Evolutionary conservation across 2,888 invertebrate genomes (phyloP), one percentile per base, ranked within the genome.

Genomic region (Poecilus cupreus): DNA sequence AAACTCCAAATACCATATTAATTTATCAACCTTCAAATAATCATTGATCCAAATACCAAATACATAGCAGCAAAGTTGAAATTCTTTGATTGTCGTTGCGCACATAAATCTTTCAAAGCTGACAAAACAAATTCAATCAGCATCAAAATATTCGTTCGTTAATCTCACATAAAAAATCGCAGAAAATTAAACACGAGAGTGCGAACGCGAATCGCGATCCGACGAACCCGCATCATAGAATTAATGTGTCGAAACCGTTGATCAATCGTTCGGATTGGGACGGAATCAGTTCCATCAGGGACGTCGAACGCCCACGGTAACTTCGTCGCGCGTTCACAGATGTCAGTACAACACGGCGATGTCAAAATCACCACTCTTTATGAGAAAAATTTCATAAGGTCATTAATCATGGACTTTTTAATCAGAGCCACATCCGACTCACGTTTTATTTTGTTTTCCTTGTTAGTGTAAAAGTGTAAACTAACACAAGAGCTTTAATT

Each of bases 401-500:
- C 79, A 79, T 79, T 79, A 79, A 79, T 79, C 79, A 79, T 43
- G n/a, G 26, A 24, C 37, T 49, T 79, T 79, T 79, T 70, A 78
- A 78, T 78, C 78, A 78, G 13, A 78, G 78, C 26, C 64, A 78
- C 60, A 68, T 68, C 64, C 64, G 13, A 18, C 64, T 32, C 37
- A 16, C 18, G 16, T 13, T 18, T 68, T 68, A 37, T 37, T 68
- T 37, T 68, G 64, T 68, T 37, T 68, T 68, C 37, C 64, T 68
- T 60, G 20, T 24, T 32, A 10, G 32, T 24, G 13, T 18, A 68
- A 68, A 68, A 37, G 37, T 68, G 18, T 68, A 37, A 68, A 68
- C 37, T 68, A 68, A 68, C 16, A 32, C 6, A 16, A 16, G 20
- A 37, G 22, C 3, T 37, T 68, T 68, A 37, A 68, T 68, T 68